A percentile compares a stretch with the other conserved stretches of the same genome.
These are phyloP conservation scores for Montifringilla adamsi DNA, from an alignment of 2,113 vertebrate species.

Conservation along the genomic window DNA sequence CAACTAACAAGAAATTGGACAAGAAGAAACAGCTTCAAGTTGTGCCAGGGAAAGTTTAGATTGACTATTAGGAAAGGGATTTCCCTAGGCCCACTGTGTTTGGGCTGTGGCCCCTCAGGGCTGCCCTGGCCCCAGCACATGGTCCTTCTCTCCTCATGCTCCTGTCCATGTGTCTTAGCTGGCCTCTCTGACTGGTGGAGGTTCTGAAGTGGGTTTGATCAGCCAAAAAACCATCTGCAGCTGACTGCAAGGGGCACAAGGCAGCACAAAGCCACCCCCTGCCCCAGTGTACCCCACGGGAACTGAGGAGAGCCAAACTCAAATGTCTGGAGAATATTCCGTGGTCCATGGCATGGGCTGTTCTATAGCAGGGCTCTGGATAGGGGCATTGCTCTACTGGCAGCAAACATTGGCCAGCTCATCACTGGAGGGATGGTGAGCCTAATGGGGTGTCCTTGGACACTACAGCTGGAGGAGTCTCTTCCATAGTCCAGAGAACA, in stretches of 20 bases:
- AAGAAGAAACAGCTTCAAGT: neutral
- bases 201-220: neutral
- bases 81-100: accelerated
- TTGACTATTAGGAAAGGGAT: neutral
- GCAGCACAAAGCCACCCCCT: accelerated
- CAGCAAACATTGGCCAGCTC: neutral
- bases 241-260: neutral
- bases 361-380: accelerated
- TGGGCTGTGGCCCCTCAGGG: neutral
- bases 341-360: accelerated
- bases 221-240: neutral
- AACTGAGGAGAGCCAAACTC: neutral
- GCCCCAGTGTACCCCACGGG: accelerated
- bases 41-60: neutral
- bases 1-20: neutral
- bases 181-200: neutral
- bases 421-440: neutral
- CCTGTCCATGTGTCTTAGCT: neutral
- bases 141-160: neutral
- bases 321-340: neutral
- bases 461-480: accelerated
- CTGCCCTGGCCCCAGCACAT: accelerated
- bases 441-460: accelerated
- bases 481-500: neutral
- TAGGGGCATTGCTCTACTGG: accelerated